A percentile compares a stretch with the other conserved stretches of the same genome.
Evolutionary conservation across 2,113 vertebrate species (phyloP).

Genomic region (Semicossyphus pulcher): DNA sequence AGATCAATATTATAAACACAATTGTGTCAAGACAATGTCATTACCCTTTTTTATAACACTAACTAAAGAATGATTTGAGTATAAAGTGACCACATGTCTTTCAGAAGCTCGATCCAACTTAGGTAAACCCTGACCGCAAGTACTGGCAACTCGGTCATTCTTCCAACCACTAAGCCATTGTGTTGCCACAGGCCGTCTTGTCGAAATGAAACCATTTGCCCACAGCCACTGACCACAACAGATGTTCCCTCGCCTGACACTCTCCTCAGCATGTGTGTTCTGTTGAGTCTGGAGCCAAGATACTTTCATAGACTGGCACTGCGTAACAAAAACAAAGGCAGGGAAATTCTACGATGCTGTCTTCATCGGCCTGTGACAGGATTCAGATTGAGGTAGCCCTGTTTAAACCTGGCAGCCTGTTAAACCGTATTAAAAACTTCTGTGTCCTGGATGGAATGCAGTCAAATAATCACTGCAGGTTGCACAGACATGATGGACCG

Average conservation of each 20-base stretch:
- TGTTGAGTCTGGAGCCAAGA: constrained; percentile 81
- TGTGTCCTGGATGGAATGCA: constrained; percentile 37
- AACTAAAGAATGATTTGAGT: constrained; percentile 58
- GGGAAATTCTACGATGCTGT: constrained; percentile 70
- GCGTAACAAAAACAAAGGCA: constrained; percentile 74
- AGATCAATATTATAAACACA: constrained; percentile 40
- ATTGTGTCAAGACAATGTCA: constrained; percentile 37
- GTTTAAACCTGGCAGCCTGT: constrained; percentile 50
- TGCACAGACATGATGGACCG: constrained; percentile 43
- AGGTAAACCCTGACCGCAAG: constrained; percentile 77
- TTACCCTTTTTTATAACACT: constrained; percentile 31
- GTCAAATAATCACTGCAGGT: constrained; percentile 54
- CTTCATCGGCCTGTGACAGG: constrained; percentile 59
- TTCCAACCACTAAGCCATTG: constrained; percentile 77
- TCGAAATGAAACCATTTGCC: constrained; percentile 75
- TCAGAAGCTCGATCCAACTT: constrained; percentile 65
- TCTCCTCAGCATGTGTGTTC: constrained; percentile 78
- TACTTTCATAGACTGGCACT: constrained; percentile 74
- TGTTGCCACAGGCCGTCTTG: constrained; percentile 77
- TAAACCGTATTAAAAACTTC: constrained; percentile 49
- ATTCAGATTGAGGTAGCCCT: constrained; percentile 53
- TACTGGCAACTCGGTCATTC: constrained; percentile 64
- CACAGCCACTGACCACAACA: constrained; percentile 81
- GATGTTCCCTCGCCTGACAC: constrained; percentile 72
- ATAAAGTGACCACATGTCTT: constrained; percentile 68